Percentiles rank a stretch among this genome's conserved stretches.
phyloP scores from a whole-genome alignment of 2,888 invertebrate genomes.

The Cosmorhoe ocellata region DNA sequence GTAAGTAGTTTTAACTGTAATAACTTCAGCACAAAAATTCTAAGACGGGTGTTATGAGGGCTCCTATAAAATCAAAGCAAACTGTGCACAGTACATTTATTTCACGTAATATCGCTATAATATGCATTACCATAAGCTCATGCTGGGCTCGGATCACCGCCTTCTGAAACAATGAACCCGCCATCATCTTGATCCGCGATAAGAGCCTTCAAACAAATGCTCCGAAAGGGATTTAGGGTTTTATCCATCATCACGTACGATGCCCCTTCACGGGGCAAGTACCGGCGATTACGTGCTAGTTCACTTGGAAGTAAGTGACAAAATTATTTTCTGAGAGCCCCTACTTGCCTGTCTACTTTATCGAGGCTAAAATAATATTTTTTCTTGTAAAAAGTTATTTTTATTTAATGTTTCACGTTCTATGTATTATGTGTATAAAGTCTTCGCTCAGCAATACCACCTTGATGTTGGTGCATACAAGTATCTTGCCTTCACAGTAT shows the following conservation, averaged over 20 bases:
- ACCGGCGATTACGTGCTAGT: conserved; percentile 26
- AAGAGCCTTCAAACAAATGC: conserved; percentile 41
- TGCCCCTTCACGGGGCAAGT: conserved; percentile 26
- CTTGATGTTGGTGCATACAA: background rate
- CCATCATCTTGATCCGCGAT: conserved; percentile 38
- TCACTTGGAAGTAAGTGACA: conserved; percentile 27
- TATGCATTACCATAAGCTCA: conserved; percentile 33
- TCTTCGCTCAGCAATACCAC: background rate
- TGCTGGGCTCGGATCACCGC: background rate
- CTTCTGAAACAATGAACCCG: conserved; percentile 35
- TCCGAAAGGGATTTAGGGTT: conserved; percentile 39
- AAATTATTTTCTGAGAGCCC: conserved; percentile 15
- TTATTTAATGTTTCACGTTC: conserved; percentile 3
- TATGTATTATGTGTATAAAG: background rate
- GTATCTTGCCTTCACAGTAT: background rate
- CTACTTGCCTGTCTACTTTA: conserved; percentile 13
- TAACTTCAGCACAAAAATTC: conserved; percentile 24
- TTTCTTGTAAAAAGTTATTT: background rate
- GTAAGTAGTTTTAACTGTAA: too few species aligned
- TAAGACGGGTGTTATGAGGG: conserved; percentile 24
- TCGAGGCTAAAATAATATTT: conserved; percentile 13
- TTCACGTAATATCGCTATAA: conserved; percentile 34
- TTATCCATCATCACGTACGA: conserved; percentile 34
- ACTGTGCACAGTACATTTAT: conserved; percentile 30
- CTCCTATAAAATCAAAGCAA: conserved; percentile 36